These are phyloP conservation scores for Anthophora plumipes DNA, from an alignment of 2,888 invertebrate species.

Conservation along the genomic window DNA sequence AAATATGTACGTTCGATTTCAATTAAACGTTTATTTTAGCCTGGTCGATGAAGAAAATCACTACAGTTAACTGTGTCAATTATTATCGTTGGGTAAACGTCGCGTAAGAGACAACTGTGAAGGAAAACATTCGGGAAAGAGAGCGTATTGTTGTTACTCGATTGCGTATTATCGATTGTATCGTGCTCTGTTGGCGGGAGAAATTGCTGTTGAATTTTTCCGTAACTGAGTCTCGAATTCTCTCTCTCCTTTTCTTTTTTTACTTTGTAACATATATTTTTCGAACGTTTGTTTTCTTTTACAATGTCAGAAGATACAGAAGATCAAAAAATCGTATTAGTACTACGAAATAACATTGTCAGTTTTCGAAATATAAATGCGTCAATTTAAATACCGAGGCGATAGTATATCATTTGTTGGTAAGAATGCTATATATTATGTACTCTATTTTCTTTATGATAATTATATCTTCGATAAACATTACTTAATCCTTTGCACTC, in stretches of 20 bases:
- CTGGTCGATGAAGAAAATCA: slow-evolving; percentile 40
- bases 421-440: no score
- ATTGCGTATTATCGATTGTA: slow-evolving; percentile 4
- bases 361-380: no score
- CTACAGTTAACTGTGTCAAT: slow-evolving; percentile 50
- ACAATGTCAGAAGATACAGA: no score
- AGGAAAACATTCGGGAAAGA: neutral
- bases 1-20: slow-evolving; percentile 67
- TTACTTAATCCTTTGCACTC: no score
- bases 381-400: no score
- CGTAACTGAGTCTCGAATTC: neutral
- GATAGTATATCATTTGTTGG: no score
- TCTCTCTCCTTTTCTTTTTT: no score
- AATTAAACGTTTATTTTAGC: slow-evolving; percentile 74
- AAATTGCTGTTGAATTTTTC: slow-evolving; percentile 2
- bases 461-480: no score
- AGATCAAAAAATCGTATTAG: no score
- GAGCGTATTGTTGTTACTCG: neutral
- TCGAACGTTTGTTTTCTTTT: neutral
- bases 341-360: no score
- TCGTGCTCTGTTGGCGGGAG: neutral
- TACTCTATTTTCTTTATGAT: no score
- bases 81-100: slow-evolving; percentile 5
- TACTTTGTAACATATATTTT: neutral
- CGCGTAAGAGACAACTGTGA: neutral